Conservation (phyloP, 2,888 invertebrate genomes). For the Ferrisia virgata region DNA sequence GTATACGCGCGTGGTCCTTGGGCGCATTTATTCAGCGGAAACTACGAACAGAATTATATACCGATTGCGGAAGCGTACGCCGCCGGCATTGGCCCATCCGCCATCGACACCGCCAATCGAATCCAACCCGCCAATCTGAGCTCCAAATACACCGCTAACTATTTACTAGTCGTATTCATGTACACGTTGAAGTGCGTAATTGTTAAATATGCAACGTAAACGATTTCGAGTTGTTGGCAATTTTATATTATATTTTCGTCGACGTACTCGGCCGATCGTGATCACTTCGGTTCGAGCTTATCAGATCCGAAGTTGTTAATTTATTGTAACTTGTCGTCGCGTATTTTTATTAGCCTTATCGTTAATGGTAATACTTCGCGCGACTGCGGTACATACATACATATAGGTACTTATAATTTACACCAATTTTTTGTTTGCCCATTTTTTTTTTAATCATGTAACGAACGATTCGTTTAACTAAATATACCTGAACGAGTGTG, state of each 20-base stretch:
- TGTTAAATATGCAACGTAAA: background rate
- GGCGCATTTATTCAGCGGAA: conserved; percentile 76
- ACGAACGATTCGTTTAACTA: background rate
- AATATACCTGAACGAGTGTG: background rate
- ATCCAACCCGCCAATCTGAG: background rate
- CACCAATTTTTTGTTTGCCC: background rate
- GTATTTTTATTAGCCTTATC: background rate
- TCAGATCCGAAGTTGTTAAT: background rate
- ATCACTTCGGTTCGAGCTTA: background rate
- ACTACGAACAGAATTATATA: conserved; percentile 73
- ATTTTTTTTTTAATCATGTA: background rate
- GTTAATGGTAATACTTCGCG: background rate
- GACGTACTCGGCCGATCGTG: background rate
- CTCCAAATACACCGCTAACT: background rate
- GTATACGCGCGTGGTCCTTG: conserved; percentile 68
- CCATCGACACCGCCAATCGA: conserved; percentile 54
- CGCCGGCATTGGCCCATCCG: conserved; percentile 65
- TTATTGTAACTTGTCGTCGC: background rate
- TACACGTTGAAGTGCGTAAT: background rate
- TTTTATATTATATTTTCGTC: background rate
- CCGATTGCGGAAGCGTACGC: conserved; percentile 74
- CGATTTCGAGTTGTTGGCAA: background rate
- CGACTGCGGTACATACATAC: no score
- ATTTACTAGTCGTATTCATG: background rate
- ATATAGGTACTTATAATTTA: no score